Conservation (phyloP, 2,797 vertebrate genomes). For the Lacerta viridis region DNA sequence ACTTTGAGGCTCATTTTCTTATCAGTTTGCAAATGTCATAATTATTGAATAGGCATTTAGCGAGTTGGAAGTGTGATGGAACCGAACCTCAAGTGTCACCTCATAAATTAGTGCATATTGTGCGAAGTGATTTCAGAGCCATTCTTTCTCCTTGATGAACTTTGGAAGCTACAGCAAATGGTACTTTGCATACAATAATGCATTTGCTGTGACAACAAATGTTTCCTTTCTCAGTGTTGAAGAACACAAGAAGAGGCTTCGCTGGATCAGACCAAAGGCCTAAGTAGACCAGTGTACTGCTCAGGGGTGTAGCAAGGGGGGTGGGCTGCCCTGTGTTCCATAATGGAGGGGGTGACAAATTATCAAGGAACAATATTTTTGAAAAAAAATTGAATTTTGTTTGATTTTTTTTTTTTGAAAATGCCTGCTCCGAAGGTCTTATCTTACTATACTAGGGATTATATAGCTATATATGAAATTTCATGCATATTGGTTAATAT, state of each 20-base stretch:
- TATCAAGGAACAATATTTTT: too few relatives aligned
- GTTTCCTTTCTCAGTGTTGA: not conserved
- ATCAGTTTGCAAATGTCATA: constrained; percentile 15
- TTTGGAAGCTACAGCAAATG: not conserved
- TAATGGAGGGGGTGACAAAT: too few relatives aligned
- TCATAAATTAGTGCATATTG: not conserved
- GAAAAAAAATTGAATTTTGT: too few relatives aligned
- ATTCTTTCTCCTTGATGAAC: not conserved
- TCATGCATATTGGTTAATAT: too few relatives aligned
- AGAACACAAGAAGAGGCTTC: not conserved
- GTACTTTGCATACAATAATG: not conserved
- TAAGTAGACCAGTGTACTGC: too few relatives aligned
- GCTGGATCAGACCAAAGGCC: not conserved
- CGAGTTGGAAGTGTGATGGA: not conserved
- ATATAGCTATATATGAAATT: too few relatives aligned
- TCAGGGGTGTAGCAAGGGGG: not conserved
- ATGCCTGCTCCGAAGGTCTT: too few relatives aligned
- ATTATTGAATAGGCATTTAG: not conserved
- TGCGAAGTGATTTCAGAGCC: not conserved
- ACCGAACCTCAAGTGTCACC: not conserved
- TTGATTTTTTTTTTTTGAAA: too few relatives aligned
- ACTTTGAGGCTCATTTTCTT: constrained; percentile 49
- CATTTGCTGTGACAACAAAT: not conserved
- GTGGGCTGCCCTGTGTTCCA: too few relatives aligned
- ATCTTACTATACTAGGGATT: too few relatives aligned